Percentiles rank a stretch among this genome's conserved stretches.
Evolutionary conservation across 2,888 invertebrate species (phyloP).

Genomic region (Drosophila austrosaltans): DNA sequence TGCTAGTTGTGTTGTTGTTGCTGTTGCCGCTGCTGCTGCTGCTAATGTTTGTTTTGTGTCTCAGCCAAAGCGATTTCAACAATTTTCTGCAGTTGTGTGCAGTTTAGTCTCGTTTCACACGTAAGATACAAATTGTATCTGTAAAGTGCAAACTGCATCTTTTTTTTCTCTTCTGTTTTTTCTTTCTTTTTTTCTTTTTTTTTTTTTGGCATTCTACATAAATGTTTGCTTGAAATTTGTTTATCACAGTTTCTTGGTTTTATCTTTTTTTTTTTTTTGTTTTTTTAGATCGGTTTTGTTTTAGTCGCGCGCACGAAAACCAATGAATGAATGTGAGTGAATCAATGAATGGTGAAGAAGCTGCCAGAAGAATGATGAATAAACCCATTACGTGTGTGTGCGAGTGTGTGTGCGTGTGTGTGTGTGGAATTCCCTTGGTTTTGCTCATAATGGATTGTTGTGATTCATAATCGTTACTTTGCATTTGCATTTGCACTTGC

Average conservation of each 20-base stretch:
- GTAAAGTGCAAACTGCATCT: constrained; percentile 44
- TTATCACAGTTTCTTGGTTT: constrained; percentile 25
- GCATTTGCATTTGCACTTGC: constrained; percentile 51
- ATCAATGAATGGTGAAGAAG: background rate
- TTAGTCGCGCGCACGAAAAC: constrained; percentile 60
- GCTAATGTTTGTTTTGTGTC: constrained; percentile 20
- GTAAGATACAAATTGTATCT: constrained; percentile 48
- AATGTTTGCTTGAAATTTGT: constrained; percentile 33
- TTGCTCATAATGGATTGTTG: constrained; percentile 40
- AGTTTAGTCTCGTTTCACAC: constrained; percentile 73
- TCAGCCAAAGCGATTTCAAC: constrained; percentile 54
- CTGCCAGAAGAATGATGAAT: background rate
- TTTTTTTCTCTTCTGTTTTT: constrained; percentile 18
- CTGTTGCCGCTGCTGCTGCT: constrained; percentile 19
- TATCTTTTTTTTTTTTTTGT: constrained; percentile 44
- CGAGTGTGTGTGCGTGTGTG: constrained; percentile 52
- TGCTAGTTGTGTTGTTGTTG: constrained; percentile 44
- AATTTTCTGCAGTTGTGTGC: constrained; percentile 40
- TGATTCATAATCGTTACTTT: constrained; percentile 60
- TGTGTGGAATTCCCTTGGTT: constrained; percentile 69
- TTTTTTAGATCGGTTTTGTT: constrained; percentile 52
- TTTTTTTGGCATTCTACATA: constrained; percentile 23
- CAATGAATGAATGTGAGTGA: constrained; percentile 70
- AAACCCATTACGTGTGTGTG: background rate
- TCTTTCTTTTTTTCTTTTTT: background rate